Evolutionary conservation across 2,113 vertebrate species (phyloP).

Genomic region (Oreochromis aureus): DNA sequence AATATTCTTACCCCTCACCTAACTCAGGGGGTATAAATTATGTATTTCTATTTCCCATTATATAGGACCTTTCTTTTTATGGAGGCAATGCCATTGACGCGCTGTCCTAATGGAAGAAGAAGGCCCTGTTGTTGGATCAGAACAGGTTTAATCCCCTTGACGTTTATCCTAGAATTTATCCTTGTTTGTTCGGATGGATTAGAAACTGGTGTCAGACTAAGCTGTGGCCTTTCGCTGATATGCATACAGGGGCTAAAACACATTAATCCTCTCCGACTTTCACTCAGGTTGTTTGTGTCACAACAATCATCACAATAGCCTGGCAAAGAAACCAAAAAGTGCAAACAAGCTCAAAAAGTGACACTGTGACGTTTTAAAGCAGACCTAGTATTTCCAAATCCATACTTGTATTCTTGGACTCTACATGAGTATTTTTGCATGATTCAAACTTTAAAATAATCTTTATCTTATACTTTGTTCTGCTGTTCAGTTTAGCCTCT

Average conservation of each 20-base stretch:
- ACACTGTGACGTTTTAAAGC: background rate
- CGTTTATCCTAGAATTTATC: background rate
- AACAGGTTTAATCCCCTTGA: constrained; percentile 16
- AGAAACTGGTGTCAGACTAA: constrained; percentile 10
- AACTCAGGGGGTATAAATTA: background rate
- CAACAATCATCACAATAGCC: background rate
- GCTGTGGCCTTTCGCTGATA: background rate
- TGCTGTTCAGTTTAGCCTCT: background rate
- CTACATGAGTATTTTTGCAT: background rate
- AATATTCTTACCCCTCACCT: background rate
- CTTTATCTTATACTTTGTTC: background rate
- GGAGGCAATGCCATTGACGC: background rate
- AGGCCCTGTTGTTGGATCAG: background rate
- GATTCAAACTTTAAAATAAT: background rate
- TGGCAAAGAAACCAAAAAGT: background rate
- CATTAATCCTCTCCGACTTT: constrained; percentile 3
- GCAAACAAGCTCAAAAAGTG: background rate
- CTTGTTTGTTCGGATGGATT: constrained; percentile 17
- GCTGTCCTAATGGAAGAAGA: background rate
- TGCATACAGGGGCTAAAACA: background rate
- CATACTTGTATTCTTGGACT: background rate
- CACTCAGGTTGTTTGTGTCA: background rate
- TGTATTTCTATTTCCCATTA: background rate
- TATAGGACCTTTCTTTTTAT: background rate
- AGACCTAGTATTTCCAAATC: background rate